These are phyloP conservation scores for Xiphorhynchus erythropygius DNA, from an alignment of 2,797 vertebrate genomes.

Conservation along the genomic window DNA sequence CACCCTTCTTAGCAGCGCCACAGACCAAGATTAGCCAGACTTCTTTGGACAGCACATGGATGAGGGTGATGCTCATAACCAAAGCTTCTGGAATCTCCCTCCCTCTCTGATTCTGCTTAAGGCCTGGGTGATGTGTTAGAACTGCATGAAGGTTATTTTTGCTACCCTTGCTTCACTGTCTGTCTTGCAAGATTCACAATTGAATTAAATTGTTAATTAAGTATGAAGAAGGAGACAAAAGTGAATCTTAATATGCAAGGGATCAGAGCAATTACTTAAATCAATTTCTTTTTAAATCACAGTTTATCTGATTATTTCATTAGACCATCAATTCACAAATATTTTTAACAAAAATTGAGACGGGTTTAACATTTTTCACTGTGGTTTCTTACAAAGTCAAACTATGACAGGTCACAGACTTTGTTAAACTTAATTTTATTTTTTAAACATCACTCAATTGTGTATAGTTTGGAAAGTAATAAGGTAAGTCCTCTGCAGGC, in stretches of 20 bases:
- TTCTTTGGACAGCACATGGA: neutral
- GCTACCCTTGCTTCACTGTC: neutral
- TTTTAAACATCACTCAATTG: neutral
- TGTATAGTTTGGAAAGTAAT: neutral
- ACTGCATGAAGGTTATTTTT: neutral
- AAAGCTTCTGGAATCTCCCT: neutral
- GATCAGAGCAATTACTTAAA: neutral
- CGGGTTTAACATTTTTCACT: neutral
- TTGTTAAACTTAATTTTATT: neutral
- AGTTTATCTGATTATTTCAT: slow-evolving; percentile 20
- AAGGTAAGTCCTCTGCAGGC: neutral
- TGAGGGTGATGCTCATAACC: neutral
- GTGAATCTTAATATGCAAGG: neutral
- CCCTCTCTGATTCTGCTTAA: neutral
- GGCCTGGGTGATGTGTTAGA: neutral
- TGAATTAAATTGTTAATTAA: slow-evolving; percentile 21
- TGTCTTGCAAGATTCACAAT: neutral
- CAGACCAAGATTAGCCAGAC: neutral
- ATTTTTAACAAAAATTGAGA: neutral
- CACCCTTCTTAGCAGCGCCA: rapidly evolving
- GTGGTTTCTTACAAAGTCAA: neutral
- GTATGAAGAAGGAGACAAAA: neutral
- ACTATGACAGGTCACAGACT: neutral
- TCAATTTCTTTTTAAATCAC: neutral
- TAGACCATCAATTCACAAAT: neutral